Base-by-base conservation (phyloP, 2,888 invertebrate genomes). In the Eupeodes latifasciatus region DNA sequence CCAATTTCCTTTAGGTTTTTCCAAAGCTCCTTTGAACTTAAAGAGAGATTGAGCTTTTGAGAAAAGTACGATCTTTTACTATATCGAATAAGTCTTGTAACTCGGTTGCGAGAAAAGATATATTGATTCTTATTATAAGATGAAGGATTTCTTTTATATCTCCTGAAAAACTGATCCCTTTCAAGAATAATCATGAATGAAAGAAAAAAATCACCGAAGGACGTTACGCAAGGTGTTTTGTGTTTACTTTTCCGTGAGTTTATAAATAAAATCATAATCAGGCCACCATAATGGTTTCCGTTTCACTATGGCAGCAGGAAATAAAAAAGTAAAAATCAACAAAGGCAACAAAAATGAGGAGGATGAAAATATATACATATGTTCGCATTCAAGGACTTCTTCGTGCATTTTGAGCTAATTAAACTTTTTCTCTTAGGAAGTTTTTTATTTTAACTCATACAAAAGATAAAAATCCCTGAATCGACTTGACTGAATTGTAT, bases 381-480 rank as follows among this genome's bases (percentile, higher is more conserved):
- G 11, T n/a, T 40, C 9, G 6, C 40, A 40, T 57, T 47, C 79
- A 79, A 75, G 59, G 61, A 61, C 67, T 53, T 61, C 47, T 75
- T 75, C 40, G 49, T 61, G 67, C 27, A 74, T 75, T 51, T 61
- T 66, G 40, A 81, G 44, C 62, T 81, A 81, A 81, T 81, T 81
- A 81, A 67, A 76, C 53, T 47, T 49, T 44, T 69, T 67, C 40
- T 34, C 57, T 72, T 27, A 19, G 47, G 47, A 51, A 7, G 19
- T 66, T 44, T 51, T 11, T 44, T 57, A 44, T 61, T 75, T 71
- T 44, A 57, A 14, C 12, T n/a, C 27, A 69, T 4, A 36, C 19
- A 19, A 16, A 44, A 16, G 9, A n/a, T 57, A 27, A 27, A 44
- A 47, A 27, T 27, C 27, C 19, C 27, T n/a, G 47, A 53, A 44